Conservation (phyloP, 2,797 vertebrate species). For the Rachycentron canadum region DNA sequence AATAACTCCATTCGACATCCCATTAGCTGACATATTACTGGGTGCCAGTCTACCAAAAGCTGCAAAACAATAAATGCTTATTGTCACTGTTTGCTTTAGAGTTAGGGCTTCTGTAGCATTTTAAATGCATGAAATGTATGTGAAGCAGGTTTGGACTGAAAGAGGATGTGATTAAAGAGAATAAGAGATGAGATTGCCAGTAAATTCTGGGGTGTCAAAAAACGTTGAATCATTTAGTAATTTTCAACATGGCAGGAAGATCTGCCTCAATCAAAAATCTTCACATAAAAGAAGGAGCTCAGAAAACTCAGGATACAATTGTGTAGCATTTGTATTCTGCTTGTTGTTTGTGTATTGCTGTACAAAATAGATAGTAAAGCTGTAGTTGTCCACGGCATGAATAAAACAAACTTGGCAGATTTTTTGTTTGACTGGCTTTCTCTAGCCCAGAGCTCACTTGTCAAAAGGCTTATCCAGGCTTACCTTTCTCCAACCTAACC, state of each 20-base stretch:
- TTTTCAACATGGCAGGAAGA: constrained; percentile 57
- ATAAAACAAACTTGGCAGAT: constrained; percentile 78
- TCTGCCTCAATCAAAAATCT: constrained; percentile 63
- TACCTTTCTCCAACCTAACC: constrained; percentile 80
- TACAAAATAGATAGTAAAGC: constrained; percentile 46
- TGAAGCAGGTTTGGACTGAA: constrained; percentile 70
- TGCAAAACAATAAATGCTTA: constrained; percentile 65
- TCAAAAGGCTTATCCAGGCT: constrained; percentile 83
- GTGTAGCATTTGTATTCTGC: constrained; percentile 53
- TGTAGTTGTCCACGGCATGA: constrained; percentile 68
- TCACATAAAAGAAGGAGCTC: constrained; percentile 46
- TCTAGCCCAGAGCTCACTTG: constrained; percentile 77
- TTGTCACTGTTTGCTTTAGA: constrained; percentile 71
- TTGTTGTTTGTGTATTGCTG: constrained; percentile 61
- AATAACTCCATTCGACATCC: constrained; percentile 62
- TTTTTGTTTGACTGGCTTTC: constrained; percentile 76
- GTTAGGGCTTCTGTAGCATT: constrained; percentile 59
- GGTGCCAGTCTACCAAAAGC: constrained; percentile 53
- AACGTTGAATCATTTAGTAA: constrained; percentile 80
- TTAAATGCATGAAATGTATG: constrained; percentile 59
- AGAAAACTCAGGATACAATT: constrained; percentile 32
- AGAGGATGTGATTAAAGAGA: constrained; percentile 78
- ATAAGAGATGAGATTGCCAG: constrained; percentile 74
- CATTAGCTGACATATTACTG: constrained; percentile 66
- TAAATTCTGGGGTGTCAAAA: constrained; percentile 74